These are phyloP conservation scores for Pilophorus perplexus DNA, from an alignment of 2,888 invertebrate species.

Conservation along the genomic window DNA sequence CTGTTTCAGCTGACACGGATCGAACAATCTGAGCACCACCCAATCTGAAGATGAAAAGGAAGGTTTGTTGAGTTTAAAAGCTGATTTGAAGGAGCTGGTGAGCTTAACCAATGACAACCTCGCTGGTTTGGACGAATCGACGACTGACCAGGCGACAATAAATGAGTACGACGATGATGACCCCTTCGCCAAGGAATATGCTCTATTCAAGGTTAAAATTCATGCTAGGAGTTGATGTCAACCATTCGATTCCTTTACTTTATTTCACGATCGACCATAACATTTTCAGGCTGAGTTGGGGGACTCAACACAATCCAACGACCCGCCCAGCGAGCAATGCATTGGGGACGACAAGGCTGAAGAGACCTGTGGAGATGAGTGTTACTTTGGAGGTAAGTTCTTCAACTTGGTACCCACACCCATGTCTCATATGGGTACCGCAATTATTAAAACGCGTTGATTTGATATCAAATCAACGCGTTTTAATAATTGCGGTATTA, in stretches of 20 bases:
- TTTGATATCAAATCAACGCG: too few species aligned
- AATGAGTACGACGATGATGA: too few species aligned
- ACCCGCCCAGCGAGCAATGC: not conserved
- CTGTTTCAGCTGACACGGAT: conserved; percentile 62
- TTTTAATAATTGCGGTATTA: too few species aligned
- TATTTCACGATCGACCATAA: too few species aligned
- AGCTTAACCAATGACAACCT: conserved; percentile 65
- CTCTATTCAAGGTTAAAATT: conserved; percentile 64
- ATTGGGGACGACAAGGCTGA: conserved; percentile 19
- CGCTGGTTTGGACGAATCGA: too few species aligned
- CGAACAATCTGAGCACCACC: conserved; percentile 56
- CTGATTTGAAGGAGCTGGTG: conserved; percentile 66
- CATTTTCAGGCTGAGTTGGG: conserved; percentile 60
- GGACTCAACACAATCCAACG: conserved; percentile 48
- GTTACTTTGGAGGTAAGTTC: conserved; percentile 22
- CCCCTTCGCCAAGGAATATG: conserved; percentile 61
- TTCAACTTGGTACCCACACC: too few species aligned
- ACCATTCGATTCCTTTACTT: too few species aligned
- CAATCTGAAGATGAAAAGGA: conserved; percentile 57
- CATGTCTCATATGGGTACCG: too few species aligned
- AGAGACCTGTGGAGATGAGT: too few species aligned
- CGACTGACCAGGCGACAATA: too few species aligned
- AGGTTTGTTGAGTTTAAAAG: conserved; percentile 61
- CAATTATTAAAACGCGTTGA: too few species aligned
- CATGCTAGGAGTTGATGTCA: too few species aligned